Percentiles rank a stretch among this genome's conserved stretches.
These are phyloP conservation scores for Bucorvus abyssinicus DNA, from an alignment of 2,797 vertebrate genomes.

Conservation along the genomic window DNA sequence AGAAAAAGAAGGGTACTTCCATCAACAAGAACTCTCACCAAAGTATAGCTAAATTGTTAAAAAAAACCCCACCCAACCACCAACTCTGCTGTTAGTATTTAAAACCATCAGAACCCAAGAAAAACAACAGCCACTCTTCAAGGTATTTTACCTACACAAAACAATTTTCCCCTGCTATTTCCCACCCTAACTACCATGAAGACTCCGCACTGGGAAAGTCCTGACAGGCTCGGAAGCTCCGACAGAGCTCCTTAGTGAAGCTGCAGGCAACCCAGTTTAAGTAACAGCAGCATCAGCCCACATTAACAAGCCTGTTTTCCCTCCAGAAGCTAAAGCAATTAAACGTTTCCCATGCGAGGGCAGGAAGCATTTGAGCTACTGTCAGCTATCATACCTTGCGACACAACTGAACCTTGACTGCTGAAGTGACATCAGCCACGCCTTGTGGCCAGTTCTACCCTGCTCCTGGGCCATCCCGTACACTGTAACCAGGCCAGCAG, in stretches of 20 bases:
- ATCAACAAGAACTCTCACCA: background rate
- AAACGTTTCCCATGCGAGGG: background rate
- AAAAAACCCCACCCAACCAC: background rate
- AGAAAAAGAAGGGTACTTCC: background rate
- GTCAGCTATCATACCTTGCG: background rate
- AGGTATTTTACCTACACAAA: background rate
- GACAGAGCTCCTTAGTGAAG: background rate
- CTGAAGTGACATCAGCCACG: rapidly evolving
- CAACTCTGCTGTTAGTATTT: background rate
- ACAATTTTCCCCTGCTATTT: background rate
- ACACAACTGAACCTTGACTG: background rate
- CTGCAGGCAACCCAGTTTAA: background rate
- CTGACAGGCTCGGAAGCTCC: background rate
- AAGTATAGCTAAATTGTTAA: background rate
- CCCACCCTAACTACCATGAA: background rate
- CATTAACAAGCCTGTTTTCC: background rate
- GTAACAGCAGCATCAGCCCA: background rate
- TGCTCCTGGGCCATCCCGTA: background rate
- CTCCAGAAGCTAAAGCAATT: background rate
- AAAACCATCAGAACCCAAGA: background rate
- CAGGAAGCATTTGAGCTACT: background rate
- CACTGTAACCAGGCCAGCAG: rapidly evolving
- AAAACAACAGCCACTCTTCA: background rate
- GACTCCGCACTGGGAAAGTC: background rate
- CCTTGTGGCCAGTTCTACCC: background rate